A percentile compares a stretch with the other conserved stretches of the same genome.
Evolutionary conservation across 1,140 invertebrate species (phyloP).

Genomic region (Tribolium castaneum): DNA sequence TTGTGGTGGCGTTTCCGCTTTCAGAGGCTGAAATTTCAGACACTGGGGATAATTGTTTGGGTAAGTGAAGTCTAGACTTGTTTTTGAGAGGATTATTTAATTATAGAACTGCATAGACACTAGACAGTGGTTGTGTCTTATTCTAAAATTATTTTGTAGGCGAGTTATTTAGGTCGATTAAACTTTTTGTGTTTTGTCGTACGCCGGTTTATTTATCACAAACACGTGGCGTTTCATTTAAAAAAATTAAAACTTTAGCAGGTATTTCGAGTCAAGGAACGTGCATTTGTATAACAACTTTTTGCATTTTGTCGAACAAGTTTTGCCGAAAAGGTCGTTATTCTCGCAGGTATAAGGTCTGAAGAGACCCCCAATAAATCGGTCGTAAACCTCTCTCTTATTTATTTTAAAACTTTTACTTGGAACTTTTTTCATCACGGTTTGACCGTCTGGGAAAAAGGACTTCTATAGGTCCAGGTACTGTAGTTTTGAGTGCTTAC

Average conservation of each 20-base stretch:
- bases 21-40: background rate
- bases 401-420: slow-evolving; percentile 2
- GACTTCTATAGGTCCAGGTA: background rate
- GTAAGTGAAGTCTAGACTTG: background rate
- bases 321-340: slow-evolving; percentile 1
- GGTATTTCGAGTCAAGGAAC: background rate
- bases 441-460: background rate
- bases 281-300: too few species aligned
- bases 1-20: background rate
- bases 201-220: background rate
- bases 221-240: background rate
- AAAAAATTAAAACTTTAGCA: background rate
- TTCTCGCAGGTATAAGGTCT: background rate
- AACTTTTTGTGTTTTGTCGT: background rate
- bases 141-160: slow-evolving; percentile 27
- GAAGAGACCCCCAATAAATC: slow-evolving; percentile 8
- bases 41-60: background rate
- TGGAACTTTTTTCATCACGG: background rate
- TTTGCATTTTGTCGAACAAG: background rate
- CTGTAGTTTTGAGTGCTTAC: too few species aligned
- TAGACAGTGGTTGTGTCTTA: background rate
- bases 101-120: background rate
- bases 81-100: background rate
- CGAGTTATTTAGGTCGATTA: slow-evolving; percentile 19
- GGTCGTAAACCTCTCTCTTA: slow-evolving; percentile 13